Base-by-base conservation (phyloP, 2,888 invertebrate genomes). In the Ochropleura plecta region DNA sequence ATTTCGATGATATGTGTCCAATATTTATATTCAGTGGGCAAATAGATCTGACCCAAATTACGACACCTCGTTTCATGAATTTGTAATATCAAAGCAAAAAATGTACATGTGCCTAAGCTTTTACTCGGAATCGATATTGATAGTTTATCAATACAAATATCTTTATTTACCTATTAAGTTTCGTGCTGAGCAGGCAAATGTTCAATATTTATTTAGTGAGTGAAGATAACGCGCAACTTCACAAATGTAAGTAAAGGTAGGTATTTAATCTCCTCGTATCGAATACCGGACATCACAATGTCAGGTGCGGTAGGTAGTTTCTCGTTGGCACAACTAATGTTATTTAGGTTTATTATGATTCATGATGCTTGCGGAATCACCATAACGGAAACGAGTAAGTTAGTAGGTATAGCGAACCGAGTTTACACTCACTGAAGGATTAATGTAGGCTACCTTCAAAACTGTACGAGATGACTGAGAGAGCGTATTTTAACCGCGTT, bases 141-240 rank as follows among this genome's bases (percentile, higher is more conserved):
- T 83, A 83, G 74, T 70, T 72, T 78, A 79, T 80, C 75, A 72
- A 81, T 76, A 81, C 44, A 73, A 76, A 73, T 76, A 76, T 77
- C 10, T 70, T 78, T 88, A 86, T 86, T 83, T 65, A 67, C 20
- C 59, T 67, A 77, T 70, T 79, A 71, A 67, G 78, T 80, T 66
- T 70, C 74, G 79, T 79, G 76, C 76, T 73, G 76, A 20, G 59
- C 55, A 44, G 55, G 71, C 69, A 81, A 86, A 87, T 73, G 84
- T 81, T 68, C 42, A 82, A 83, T 88, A 81, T 88, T 87, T 79
- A 75, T 73, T 73, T 76, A 62, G 73, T 65, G 44, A 70, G 18
- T 20, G 49, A 64, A 57, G 78, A 77, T 84, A 79, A 73, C 44
- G 20, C 46, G 49, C 70, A 42, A 78, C 76, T 79, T 76, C 67